Evolutionary conservation across 2,113 vertebrate species (phyloP), one percentile per base, ranked within the genome.

Genomic region (Centropristis striata): DNA sequence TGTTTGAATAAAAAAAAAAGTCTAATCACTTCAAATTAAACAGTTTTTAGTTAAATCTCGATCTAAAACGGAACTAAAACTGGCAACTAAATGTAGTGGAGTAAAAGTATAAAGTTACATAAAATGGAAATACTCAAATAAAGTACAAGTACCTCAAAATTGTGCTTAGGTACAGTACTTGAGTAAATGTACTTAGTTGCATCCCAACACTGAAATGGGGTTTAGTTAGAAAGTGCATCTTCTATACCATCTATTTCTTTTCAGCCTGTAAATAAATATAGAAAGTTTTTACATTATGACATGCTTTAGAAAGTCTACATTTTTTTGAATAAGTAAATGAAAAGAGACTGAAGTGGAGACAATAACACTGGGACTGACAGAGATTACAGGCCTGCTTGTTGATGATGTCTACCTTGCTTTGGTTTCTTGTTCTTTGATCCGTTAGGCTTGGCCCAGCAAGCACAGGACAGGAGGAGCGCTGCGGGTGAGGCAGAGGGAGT

Each of bases 341-440:
- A 63, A 47, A 55, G 49, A 1, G 47, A 55, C 3, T 27, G 28
- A 58, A 47, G 32, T 32, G 39, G 59, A 75, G 49, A 60, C 36
- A 49, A 53, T 64, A 61, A 81, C 44, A 65, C 20, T 3, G 51
- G 23, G 54, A 49, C 37, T 55, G 51, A 42, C 1, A 5, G 28
- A 79, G 80, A 86, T 85, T 53, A 84, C 36, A 86, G 75, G 27
- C 47, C 55, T 78, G 61, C 20, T 51, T 2, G 25, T 25, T 55
- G 63, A 18, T 63, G 68, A 65, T 60, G 65, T 64, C 51, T 96
- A 99, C 98, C 95, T 92, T 97, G 92, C 84, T 97, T 99, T 78
- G 95, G 88, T 64, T 97, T 98, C 92, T 96, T 99, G 55, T 51
- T 94, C 95, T 96, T 98, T 91, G 95, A 95, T 81, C 87, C 92